These are phyloP conservation scores for Euzophera pinguis DNA, from an alignment of 2,888 invertebrate species.

Conservation along the genomic window DNA sequence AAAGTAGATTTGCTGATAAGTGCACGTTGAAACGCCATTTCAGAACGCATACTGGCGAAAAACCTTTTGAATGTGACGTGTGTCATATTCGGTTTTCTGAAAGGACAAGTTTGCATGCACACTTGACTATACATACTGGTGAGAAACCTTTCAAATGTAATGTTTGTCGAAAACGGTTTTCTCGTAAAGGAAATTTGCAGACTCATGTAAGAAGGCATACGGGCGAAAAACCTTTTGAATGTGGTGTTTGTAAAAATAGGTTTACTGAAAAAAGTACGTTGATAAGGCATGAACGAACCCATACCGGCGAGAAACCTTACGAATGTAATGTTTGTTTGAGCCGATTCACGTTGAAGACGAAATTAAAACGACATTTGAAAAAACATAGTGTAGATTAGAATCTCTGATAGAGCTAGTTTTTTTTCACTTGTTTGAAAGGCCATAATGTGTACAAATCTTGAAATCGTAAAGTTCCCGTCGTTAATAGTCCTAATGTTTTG, in stretches of 20 bases:
- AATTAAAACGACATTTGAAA: neutral
- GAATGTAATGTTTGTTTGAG: neutral
- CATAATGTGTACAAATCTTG: no score
- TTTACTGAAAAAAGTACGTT: neutral
- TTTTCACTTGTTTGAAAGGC: no score
- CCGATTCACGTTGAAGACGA: neutral
- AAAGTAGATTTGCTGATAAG: slow-evolving; percentile 1
- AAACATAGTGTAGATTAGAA: neutral
- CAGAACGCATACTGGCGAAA: neutral
- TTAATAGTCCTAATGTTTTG: no score
- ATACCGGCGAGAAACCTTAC: slow-evolving; percentile 5
- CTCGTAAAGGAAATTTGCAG: neutral
- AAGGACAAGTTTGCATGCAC: neutral
- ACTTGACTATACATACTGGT: neutral
- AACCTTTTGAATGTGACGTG: neutral
- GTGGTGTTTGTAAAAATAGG: neutral
- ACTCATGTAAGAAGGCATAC: neutral
- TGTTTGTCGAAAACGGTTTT: neutral
- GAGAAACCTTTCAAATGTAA: neutral
- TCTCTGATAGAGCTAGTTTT: neutral
- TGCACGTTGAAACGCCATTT: neutral
- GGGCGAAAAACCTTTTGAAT: neutral
- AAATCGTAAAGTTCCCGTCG: no score
- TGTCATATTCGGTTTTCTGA: neutral
- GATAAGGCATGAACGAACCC: neutral